phyloP scores from a whole-genome alignment of 2,888 invertebrate species.

The Agrotis ipsilon region DNA sequence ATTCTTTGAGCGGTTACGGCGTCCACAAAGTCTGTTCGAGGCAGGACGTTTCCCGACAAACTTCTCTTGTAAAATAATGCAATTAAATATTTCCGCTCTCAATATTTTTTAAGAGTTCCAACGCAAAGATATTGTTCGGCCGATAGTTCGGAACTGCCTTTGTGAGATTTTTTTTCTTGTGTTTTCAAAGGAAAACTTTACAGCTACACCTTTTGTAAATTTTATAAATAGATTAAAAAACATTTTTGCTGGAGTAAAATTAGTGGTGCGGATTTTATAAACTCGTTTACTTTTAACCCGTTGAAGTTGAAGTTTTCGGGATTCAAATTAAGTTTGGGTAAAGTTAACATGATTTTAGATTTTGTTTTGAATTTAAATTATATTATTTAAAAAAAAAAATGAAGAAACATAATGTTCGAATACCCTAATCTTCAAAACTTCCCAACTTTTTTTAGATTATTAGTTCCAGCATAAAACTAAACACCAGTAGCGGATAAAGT shows the following conservation, averaged over 20 bases:
- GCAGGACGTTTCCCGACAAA: conserved; percentile 51
- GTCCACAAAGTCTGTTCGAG: conserved; percentile 61
- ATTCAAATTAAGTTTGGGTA: conserved; percentile 33
- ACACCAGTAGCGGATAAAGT: too few relatives aligned
- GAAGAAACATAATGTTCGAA: background rate
- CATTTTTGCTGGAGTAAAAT: conserved; percentile 35
- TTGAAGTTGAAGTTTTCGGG: conserved; percentile 31
- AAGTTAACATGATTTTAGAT: conserved; percentile 24
- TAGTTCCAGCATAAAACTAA: background rate
- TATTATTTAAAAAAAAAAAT: background rate
- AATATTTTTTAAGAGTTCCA: conserved; percentile 71
- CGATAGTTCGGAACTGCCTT: conserved; percentile 60
- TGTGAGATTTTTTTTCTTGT: conserved; percentile 26
- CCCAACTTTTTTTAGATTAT: too few relatives aligned
- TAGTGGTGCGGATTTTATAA: conserved; percentile 32
- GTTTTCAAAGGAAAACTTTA: conserved; percentile 19
- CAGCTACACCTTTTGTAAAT: conserved; percentile 38
- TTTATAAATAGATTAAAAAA: conserved; percentile 43
- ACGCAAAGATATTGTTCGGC: conserved; percentile 62
- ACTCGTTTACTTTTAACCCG: conserved; percentile 36
- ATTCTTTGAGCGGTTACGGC: conserved; percentile 48
- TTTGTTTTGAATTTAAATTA: conserved; percentile 35
- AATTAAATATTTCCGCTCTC: conserved; percentile 85
- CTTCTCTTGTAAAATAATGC: conserved; percentile 76
- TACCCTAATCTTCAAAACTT: too few relatives aligned